A percentile compares a stretch with the other conserved stretches of the same genome.
Evolutionary conservation across 2,113 vertebrate species (phyloP).

Genomic region (Furnarius figulus): DNA sequence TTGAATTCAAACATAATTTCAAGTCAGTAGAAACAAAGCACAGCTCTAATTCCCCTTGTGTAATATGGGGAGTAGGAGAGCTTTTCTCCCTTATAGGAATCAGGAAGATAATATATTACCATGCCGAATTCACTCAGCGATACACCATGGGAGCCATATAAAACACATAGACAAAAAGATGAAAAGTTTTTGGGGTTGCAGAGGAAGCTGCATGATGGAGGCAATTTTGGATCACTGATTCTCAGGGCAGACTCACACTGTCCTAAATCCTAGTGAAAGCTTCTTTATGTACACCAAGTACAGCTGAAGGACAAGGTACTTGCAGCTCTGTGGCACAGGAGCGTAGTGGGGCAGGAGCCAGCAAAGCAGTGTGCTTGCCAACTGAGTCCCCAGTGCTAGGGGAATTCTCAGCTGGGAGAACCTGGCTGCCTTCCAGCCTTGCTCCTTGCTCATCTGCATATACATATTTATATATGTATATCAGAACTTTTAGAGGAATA

Average conservation of each 20-base stretch:
- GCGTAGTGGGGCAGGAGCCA: neutral
- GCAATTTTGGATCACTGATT: neutral
- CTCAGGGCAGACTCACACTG: neutral
- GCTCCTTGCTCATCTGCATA: neutral
- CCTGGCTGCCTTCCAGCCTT: slow-evolving; percentile 1
- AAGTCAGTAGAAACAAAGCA: neutral
- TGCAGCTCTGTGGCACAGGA: neutral
- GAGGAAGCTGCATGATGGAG: neutral
- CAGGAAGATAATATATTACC: neutral
- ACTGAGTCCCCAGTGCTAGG: neutral
- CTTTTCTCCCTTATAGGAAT: neutral
- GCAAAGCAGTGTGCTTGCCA: neutral
- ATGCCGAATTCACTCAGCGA: neutral
- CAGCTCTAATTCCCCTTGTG: neutral
- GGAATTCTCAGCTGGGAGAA: slow-evolving; percentile 45
- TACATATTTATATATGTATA: neutral
- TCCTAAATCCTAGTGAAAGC: neutral
- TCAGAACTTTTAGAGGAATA: neutral
- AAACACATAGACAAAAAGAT: neutral
- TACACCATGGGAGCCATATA: neutral
- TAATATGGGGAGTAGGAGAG: neutral
- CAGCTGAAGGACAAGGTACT: neutral
- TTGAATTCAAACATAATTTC: slow-evolving; percentile 8
- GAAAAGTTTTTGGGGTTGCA: neutral
- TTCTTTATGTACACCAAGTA: neutral